phyloP scores from a whole-genome alignment of 1,140 invertebrate species.

The Cotesia vestalis region DNA sequence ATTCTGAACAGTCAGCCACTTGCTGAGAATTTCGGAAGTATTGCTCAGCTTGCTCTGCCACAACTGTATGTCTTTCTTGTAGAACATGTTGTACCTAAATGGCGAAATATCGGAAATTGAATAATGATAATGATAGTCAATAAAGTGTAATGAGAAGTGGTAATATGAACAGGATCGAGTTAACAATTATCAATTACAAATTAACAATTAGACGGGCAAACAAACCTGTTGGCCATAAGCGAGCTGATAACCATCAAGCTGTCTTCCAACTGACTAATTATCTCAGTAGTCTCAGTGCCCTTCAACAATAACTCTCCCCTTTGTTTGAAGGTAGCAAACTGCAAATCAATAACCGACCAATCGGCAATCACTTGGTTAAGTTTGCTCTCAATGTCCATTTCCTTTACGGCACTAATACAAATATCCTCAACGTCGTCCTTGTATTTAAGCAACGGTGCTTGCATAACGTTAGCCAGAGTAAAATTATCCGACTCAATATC shows the following conservation, averaged over 20 bases:
- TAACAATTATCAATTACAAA: too few species aligned
- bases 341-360: conserved; percentile 92
- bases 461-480: conserved; percentile 92
- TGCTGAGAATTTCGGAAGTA: conserved; percentile 95
- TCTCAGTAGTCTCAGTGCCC: conserved; percentile 94
- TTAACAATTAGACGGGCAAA: too few species aligned
- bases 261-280: conserved; percentile 93
- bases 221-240: conserved; percentile 79
- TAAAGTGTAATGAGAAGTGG: too few species aligned
- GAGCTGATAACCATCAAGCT: conserved; percentile 95
- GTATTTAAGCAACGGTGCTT: conserved; percentile 90
- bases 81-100: conserved; percentile 91
- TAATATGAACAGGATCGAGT: too few species aligned
- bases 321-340: conserved; percentile 95
- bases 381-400: conserved; percentile 97
- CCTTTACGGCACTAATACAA: conserved; percentile 97
- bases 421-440: conserved; percentile 99
- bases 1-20: conserved; percentile 96
- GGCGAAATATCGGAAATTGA: too few species aligned
- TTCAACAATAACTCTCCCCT: conserved; percentile 90
- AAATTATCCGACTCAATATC: conserved; percentile 94
- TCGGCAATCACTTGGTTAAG: conserved; percentile 93
- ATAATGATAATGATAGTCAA: too few species aligned
- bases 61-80: conserved; percentile 94
- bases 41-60: conserved; percentile 95